These are phyloP conservation scores for Encarsia formosa DNA, from an alignment of 2,888 invertebrate genomes.

Conservation along the genomic window DNA sequence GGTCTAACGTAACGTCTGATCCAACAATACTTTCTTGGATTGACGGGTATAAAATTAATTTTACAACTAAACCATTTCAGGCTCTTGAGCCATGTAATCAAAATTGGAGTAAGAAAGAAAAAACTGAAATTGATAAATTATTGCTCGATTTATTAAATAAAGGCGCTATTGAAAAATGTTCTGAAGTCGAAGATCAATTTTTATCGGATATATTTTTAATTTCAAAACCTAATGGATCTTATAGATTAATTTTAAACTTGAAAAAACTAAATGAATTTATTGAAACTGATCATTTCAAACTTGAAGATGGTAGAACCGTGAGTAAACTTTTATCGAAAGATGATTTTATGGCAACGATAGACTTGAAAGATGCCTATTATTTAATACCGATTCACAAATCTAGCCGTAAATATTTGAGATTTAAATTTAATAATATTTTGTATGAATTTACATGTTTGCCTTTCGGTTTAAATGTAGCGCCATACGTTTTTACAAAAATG, in stretches of 20 bases:
- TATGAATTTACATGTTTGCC: conserved; percentile 27
- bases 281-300: conserved; percentile 22
- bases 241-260: conserved; percentile 25
- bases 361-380: conserved; percentile 26
- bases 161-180: conserved; percentile 21
- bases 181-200: conserved; percentile 15
- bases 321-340: conserved; percentile 6
- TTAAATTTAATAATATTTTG: conserved; percentile 8
- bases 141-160: conserved; percentile 7
- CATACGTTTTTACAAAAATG: conserved; percentile 27
- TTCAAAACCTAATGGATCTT: conserved; percentile 19
- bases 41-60: conserved; percentile 20
- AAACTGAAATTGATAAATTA: not conserved
- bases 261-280: conserved; percentile 25
- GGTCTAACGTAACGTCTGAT: conserved; percentile 15
- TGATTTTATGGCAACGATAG: conserved; percentile 22
- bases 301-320: conserved; percentile 25
- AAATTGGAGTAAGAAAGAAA: not conserved
- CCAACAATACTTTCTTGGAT: conserved; percentile 14
- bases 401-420: conserved; percentile 23
- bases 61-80: conserved; percentile 2
- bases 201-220: conserved; percentile 22
- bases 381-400: conserved; percentile 13
- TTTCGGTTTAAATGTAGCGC: conserved; percentile 24
- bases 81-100: not conserved